These are phyloP conservation scores for Rugalucina vietnamica DNA, from an alignment of 2,888 invertebrate genomes.

Conservation along the genomic window DNA sequence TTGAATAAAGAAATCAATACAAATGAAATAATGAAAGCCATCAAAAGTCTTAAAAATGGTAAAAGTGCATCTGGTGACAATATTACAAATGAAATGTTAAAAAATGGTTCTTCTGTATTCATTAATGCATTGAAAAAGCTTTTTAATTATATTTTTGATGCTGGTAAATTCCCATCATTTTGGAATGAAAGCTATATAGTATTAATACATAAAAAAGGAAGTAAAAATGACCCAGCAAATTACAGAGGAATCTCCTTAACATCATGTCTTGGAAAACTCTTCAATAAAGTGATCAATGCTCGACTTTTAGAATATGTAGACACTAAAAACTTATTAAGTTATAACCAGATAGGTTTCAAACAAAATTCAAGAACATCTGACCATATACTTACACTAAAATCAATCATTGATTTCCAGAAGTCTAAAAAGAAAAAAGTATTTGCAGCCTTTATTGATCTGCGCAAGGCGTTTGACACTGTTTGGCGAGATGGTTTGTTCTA, in stretches of 20 bases:
- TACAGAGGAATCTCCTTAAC: constrained; percentile 29
- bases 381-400: constrained; percentile 27
- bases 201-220: constrained; percentile 2
- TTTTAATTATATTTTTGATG: neutral
- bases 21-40: no score
- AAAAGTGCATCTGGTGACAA: neutral
- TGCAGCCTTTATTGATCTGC: constrained; percentile 36
- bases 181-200: neutral
- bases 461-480: constrained; percentile 46
- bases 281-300: constrained; percentile 26
- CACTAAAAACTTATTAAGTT: constrained; percentile 1
- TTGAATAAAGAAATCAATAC: no score
- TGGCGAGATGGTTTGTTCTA: constrained; percentile 34
- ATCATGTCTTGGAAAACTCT: constrained; percentile 23
- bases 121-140: neutral
- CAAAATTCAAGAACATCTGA: constrained; percentile 29
- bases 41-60: neutral
- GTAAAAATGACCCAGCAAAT: constrained; percentile 9
- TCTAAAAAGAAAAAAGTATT: constrained; percentile 21
- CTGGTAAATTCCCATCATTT: neutral
- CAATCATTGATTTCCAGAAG: constrained; percentile 31
- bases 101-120: neutral
- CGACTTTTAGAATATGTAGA: constrained; percentile 4
- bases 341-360: constrained; percentile 34
- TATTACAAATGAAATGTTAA: neutral